phyloP scores from a whole-genome alignment of 1,140 invertebrate species.

The Panagrolaimus sp. region DNA sequence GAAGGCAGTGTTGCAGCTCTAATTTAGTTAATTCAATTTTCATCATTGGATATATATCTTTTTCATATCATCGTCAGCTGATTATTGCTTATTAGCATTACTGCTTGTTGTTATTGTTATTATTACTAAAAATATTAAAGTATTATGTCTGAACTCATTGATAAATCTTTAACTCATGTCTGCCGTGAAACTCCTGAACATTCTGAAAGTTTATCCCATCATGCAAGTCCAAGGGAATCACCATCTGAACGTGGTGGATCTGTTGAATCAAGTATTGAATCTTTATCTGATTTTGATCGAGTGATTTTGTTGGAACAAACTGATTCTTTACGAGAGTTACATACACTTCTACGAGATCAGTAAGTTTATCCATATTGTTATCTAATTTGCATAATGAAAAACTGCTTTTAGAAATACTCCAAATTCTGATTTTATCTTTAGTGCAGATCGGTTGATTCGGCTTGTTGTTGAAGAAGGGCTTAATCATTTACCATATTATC shows the following conservation, averaged over 20 bases:
- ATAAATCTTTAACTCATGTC: background rate
- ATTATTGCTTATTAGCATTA: too few species aligned
- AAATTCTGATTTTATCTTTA: constrained; percentile 90
- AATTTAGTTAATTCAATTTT: too few species aligned
- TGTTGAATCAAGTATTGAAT: background rate
- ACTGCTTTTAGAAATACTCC: constrained; percentile 8
- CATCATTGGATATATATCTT: too few species aligned
- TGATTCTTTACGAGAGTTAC: constrained; percentile 69
- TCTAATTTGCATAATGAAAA: too few species aligned
- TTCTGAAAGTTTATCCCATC: background rate
- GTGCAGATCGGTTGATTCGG: constrained; percentile 85
- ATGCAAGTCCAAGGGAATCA: background rate
- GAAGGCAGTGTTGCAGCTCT: too few species aligned
- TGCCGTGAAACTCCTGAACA: background rate
- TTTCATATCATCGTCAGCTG: background rate
- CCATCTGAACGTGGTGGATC: background rate
- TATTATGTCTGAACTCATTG: too few species aligned
- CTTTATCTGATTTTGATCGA: constrained; percentile 5
- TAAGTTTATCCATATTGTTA: constrained; percentile 59
- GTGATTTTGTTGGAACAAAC: constrained; percentile 38
- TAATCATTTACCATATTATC: constrained; percentile 87
- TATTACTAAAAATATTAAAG: too few species aligned
- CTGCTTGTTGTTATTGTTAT: too few species aligned
- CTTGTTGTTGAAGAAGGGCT: constrained; percentile 95
- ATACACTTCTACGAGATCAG: constrained; percentile 90